These are phyloP conservation scores for Drosophila burlai DNA, from an alignment of 1,140 invertebrate species.

Conservation along the genomic window DNA sequence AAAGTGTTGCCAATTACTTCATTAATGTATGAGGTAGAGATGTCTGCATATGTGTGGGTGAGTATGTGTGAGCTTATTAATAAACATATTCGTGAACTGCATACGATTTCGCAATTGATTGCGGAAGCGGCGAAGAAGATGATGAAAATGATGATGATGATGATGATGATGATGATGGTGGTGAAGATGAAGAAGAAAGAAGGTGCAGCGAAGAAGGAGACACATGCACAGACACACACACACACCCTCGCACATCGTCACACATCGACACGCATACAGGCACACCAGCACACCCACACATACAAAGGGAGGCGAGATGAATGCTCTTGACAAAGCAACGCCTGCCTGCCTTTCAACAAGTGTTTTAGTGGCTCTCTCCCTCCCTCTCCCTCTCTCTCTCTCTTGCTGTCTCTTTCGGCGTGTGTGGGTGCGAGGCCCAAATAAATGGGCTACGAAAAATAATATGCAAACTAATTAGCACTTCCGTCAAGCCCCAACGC, in stretches of 20 bases:
- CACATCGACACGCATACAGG: slow-evolving; percentile 19
- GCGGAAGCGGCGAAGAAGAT: slow-evolving; percentile 16
- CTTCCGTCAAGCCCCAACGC: slow-evolving; percentile 62
- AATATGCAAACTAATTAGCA: slow-evolving; percentile 78
- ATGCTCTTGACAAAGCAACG: slow-evolving; percentile 57
- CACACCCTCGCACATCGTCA: slow-evolving; percentile 5
- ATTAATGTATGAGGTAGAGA: slow-evolving; percentile 83
- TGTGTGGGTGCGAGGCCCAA: slow-evolving; percentile 39
- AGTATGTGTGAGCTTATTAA: slow-evolving; percentile 84
- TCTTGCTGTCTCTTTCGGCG: slow-evolving; percentile 3
- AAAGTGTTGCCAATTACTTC: slow-evolving; percentile 83
- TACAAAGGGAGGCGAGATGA: slow-evolving; percentile 24
- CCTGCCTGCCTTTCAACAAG: slow-evolving; percentile 54
- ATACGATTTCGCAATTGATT: slow-evolving; percentile 45
- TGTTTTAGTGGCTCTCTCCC: slow-evolving; percentile 25
- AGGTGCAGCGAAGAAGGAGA: slow-evolving; percentile 57
- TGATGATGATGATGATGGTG: not conserved
- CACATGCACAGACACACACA: slow-evolving; percentile 13
- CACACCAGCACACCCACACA: slow-evolving; percentile 8
- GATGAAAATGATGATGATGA: not conserved
- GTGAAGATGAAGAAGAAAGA: slow-evolving; percentile 22
- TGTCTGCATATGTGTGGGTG: slow-evolving; percentile 83
- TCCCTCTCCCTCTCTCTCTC: not conserved
- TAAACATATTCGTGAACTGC: slow-evolving; percentile 49
- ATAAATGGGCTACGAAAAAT: slow-evolving; percentile 75